phyloP scores from a whole-genome alignment of 2,888 invertebrate genomes.

The Limnephilus rhombicus region DNA sequence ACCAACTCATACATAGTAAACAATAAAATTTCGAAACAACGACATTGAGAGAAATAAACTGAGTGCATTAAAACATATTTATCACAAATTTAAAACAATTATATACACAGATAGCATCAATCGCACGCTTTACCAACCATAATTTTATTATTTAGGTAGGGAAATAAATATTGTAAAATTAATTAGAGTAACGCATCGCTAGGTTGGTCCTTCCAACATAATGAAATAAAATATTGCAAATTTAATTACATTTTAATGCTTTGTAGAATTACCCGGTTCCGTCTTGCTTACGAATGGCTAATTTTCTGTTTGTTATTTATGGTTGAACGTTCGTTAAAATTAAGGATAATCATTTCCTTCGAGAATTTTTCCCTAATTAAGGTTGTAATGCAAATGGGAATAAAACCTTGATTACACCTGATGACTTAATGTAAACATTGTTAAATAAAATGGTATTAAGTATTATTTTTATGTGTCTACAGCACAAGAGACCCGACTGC shows the following conservation, averaged over 20 bases:
- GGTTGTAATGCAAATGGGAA: neutral
- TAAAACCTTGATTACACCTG: neutral
- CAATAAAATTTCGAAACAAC: neutral
- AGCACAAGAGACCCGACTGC: too few species aligned
- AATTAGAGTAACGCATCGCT: constrained; percentile 1
- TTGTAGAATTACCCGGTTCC: neutral
- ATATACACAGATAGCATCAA: neutral
- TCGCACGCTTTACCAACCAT: neutral
- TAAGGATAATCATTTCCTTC: constrained; percentile 9
- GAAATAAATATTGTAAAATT: neutral
- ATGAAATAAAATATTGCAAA: neutral
- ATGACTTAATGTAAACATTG: too few species aligned
- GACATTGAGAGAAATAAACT: neutral
- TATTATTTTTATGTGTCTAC: too few species aligned
- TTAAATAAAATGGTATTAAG: too few species aligned
- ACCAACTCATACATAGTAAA: neutral
- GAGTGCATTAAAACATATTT: neutral
- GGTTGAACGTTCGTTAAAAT: neutral
- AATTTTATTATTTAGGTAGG: neutral
- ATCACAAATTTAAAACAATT: neutral
- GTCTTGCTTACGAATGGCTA: neutral
- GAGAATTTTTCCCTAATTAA: neutral
- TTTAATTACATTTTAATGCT: constrained; percentile 3
- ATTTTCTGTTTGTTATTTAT: neutral
- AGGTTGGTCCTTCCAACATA: neutral